Evolutionary conservation across 2,888 invertebrate genomes (phyloP).

Genomic region (Anthoptus insignis): DNA sequence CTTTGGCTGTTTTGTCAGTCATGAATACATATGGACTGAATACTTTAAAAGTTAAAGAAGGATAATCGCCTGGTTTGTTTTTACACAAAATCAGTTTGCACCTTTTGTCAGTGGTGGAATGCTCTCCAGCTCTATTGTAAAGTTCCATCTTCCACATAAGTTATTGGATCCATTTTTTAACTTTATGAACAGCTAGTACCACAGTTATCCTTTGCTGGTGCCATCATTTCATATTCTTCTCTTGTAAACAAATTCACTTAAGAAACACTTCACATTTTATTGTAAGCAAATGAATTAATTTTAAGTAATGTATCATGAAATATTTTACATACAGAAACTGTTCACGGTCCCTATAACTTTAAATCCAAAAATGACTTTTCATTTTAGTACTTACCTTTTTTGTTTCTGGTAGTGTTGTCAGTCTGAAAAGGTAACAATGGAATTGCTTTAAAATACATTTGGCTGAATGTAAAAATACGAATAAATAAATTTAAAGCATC

Average conservation of each 20-base stretch:
- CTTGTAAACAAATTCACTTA: constrained; percentile 29
- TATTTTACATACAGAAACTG: constrained; percentile 6
- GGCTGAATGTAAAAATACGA: constrained; percentile 26
- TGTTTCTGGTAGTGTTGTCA: constrained; percentile 85
- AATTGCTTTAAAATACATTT: constrained; percentile 12
- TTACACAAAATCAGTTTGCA: constrained; percentile 46
- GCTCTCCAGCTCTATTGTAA: constrained; percentile 41
- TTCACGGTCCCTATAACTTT: neutral
- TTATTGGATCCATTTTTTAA: constrained; percentile 27
- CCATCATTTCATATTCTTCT: constrained; percentile 27
- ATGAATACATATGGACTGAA: constrained; percentile 58
- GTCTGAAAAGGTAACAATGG: constrained; percentile 71
- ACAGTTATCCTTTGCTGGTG: constrained; percentile 31
- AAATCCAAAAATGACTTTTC: neutral
- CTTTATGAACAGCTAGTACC: constrained; percentile 27
- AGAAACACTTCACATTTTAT: constrained; percentile 32
- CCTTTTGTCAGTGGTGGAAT: constrained; percentile 47
- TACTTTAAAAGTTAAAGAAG: constrained; percentile 40
- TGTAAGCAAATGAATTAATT: constrained; percentile 15
- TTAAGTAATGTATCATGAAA: neutral
- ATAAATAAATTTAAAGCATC: neutral
- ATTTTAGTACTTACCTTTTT: constrained; percentile 82
- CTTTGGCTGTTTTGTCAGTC: constrained; percentile 60
- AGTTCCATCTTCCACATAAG: constrained; percentile 39
- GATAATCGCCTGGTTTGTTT: constrained; percentile 41